Conservation (phyloP, 2,113 vertebrate species). For the Eulacestoma nigropectus region DNA sequence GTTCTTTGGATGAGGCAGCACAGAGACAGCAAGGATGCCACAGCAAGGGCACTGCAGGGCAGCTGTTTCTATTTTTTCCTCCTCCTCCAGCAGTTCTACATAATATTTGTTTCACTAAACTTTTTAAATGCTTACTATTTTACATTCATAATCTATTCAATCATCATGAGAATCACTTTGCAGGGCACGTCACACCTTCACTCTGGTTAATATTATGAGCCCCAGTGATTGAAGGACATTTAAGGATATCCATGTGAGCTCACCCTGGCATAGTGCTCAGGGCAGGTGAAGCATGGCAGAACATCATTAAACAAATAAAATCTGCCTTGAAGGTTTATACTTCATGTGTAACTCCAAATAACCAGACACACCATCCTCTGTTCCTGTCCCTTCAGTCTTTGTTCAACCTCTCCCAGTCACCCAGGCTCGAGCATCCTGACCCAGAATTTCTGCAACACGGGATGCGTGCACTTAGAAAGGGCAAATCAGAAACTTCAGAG, state of each 20-base stretch:
- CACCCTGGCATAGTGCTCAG: neutral
- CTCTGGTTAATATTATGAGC: neutral
- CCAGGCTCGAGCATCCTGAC: neutral
- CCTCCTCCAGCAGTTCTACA: neutral
- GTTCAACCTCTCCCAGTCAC: neutral
- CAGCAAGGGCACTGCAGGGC: neutral
- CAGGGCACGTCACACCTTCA: neutral
- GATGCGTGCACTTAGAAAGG: neutral
- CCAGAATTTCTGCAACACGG: neutral
- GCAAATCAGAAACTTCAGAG: neutral
- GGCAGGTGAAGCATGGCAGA: neutral
- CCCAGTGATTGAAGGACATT: neutral
- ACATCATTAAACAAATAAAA: neutral
- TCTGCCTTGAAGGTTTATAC: neutral
- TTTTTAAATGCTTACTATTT: neutral
- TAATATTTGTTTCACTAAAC: neutral
- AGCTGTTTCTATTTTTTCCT: neutral
- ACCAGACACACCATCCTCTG: neutral
- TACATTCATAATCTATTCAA: neutral
- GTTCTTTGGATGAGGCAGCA: neutral
- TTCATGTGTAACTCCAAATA: neutral
- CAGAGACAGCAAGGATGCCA: accelerated
- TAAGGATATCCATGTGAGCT: neutral
- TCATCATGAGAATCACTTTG: neutral
- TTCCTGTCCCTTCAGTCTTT: neutral